Conservation (phyloP, 2,113 vertebrate species). For the Forbesichthys papilliferus region DNA sequence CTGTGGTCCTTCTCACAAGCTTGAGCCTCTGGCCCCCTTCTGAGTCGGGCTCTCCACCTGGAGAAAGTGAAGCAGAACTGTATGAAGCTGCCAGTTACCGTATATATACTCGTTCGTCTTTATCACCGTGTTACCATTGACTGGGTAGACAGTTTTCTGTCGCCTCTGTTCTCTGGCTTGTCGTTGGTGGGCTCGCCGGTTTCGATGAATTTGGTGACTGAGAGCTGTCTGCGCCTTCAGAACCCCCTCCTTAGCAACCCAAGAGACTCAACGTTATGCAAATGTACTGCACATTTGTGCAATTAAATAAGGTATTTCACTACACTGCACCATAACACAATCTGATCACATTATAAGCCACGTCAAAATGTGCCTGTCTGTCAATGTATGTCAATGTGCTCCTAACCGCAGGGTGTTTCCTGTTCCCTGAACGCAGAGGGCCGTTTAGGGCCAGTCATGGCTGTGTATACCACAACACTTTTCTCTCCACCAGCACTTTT, state of each 20-base stretch:
- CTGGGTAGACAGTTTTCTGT: conserved; percentile 36
- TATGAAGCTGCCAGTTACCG: background rate
- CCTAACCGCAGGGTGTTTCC: conserved; percentile 26
- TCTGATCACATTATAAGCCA: background rate
- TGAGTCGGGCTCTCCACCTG: conserved; percentile 11
- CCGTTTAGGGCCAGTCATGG: conserved; percentile 43
- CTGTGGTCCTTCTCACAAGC: conserved; percentile 62
- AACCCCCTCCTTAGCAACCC: conserved; percentile 36
- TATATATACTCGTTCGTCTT: background rate
- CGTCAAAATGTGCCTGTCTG: background rate
- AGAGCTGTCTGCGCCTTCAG: conserved; percentile 60
- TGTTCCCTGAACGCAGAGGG: conserved; percentile 52
- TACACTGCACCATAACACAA: background rate
- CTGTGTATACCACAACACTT: conserved; percentile 55
- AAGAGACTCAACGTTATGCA: background rate
- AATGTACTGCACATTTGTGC: background rate
- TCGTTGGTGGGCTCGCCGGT: conserved; percentile 40
- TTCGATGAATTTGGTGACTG: conserved; percentile 38
- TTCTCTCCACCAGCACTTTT: conserved; percentile 60
- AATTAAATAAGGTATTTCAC: background rate
- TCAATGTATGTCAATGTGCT: conserved; percentile 11
- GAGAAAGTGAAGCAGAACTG: background rate
- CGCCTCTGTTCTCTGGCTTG: conserved; percentile 39
- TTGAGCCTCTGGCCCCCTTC: conserved; percentile 26
- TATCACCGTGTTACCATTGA: conserved; percentile 24